Conservation (phyloP, 2,888 invertebrate genomes). For the Drosophila mercatorum region DNA sequence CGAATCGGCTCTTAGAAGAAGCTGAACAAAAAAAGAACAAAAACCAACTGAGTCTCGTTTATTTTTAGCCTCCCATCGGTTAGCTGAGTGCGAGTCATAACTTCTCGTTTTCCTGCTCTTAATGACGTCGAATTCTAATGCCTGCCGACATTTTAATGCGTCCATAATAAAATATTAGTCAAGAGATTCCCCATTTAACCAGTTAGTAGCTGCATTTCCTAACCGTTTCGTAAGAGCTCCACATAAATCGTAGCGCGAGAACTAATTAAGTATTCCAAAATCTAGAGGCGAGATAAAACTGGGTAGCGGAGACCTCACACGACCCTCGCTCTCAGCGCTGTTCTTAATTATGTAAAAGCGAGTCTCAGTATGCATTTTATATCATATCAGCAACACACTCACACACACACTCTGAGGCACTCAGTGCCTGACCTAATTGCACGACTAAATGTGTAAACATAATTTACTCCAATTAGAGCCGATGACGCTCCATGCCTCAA, state of each 20-base stretch:
- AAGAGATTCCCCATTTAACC: constrained; percentile 4
- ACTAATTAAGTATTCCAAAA: constrained; percentile 65
- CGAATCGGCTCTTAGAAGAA: constrained; percentile 3
- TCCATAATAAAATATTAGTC: constrained; percentile 23
- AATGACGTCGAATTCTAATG: constrained; percentile 26
- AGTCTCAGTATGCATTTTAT: constrained; percentile 55
- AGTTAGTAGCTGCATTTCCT: constrained; percentile 36
- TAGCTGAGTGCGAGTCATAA: constrained; percentile 35
- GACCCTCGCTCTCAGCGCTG: constrained; percentile 16
- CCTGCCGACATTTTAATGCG: constrained; percentile 53
- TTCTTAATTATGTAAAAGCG: constrained; percentile 66
- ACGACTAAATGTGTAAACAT: constrained; percentile 74
- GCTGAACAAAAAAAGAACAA: constrained; percentile 13
- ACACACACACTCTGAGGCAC: constrained; percentile 3
- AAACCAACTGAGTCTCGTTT: constrained; percentile 39
- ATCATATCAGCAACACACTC: constrained; percentile 42
- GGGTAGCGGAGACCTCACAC: constrained; percentile 57
- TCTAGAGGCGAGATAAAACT: constrained; percentile 44
- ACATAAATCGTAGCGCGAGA: constrained; percentile 49
- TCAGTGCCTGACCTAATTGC: constrained; percentile 67
- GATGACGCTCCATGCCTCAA: constrained; percentile 34
- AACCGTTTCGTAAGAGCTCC: constrained; percentile 32
- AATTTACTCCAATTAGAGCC: constrained; percentile 74
- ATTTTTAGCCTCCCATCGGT: constrained; percentile 28
- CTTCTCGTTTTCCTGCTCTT: constrained; percentile 54